These are phyloP conservation scores for Crotalus helleri DNA, from an alignment of 2,113 vertebrate species.

Conservation along the genomic window DNA sequence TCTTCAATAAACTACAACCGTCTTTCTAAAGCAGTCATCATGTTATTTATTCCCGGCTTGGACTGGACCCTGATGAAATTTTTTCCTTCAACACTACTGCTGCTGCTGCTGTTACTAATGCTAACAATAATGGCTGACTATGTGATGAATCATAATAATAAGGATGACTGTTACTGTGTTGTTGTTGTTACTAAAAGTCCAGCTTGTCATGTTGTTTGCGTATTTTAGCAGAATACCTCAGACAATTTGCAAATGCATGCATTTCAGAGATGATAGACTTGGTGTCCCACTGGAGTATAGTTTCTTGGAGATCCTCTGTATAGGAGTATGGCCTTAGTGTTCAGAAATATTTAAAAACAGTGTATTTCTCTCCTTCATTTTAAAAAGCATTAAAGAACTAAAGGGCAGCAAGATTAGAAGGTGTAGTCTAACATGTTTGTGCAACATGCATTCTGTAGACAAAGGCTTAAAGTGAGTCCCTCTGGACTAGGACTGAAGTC, in stretches of 20 bases:
- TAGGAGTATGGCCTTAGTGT: neutral
- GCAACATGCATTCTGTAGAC: neutral
- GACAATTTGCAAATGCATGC: neutral
- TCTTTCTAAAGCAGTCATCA: no score
- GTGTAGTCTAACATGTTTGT: neutral
- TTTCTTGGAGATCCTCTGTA: neutral
- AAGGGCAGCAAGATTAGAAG: neutral
- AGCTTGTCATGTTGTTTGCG: neutral
- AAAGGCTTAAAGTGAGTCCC: neutral
- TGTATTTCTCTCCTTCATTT: neutral
- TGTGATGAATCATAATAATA: neutral
- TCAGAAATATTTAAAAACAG: neutral
- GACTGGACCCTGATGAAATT: no score
- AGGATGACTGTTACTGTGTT: neutral
- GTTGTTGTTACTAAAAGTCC: neutral
- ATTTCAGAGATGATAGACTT: neutral
- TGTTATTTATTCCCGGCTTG: no score
- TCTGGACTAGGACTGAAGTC: neutral
- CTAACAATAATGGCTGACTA: neutral
- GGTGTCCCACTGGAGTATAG: neutral
- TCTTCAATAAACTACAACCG: no score
- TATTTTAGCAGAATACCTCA: neutral
- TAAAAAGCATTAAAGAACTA: neutral
- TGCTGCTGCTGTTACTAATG: neutral
- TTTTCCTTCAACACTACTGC: neutral